These are phyloP conservation scores for Phorcus lineatus DNA, from an alignment of 2,888 invertebrate species.

Conservation along the genomic window DNA sequence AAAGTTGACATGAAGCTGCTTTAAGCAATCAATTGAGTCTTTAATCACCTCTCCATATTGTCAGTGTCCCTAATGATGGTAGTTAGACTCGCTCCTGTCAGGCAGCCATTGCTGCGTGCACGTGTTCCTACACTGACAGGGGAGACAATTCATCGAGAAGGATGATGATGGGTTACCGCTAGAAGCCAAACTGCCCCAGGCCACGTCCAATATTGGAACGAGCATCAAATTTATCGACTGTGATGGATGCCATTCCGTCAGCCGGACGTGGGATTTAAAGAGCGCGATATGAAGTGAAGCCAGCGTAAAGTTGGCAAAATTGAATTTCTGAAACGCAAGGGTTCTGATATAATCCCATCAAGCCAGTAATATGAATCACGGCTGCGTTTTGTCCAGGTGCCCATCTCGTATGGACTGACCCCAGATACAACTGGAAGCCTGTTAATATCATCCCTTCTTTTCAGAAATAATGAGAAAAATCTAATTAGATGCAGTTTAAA, in stretches of 20 bases:
- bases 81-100: background rate
- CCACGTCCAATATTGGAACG: background rate
- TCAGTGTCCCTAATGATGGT: slow-evolving; percentile 3
- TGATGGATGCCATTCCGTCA: background rate
- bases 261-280: background rate
- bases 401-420: too few relatives aligned
- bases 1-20: background rate
- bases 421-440: too few relatives aligned
- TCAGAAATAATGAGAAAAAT: too few relatives aligned
- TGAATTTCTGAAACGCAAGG: background rate
- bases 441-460: too few relatives aligned
- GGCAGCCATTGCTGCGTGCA: background rate
- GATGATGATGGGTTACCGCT: background rate
- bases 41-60: background rate
- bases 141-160: background rate
- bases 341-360: too few relatives aligned
- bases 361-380: too few relatives aligned
- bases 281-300: background rate
- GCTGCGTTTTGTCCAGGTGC: too few relatives aligned
- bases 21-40: background rate
- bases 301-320: background rate
- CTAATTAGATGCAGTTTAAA: too few relatives aligned
- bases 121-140: background rate
- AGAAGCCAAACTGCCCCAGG: background rate
- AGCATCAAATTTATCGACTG: slow-evolving; percentile 7